These are phyloP conservation scores for Phalacrocorax pelagicus DNA, from an alignment of 2,113 vertebrate species.

Conservation along the genomic window DNA sequence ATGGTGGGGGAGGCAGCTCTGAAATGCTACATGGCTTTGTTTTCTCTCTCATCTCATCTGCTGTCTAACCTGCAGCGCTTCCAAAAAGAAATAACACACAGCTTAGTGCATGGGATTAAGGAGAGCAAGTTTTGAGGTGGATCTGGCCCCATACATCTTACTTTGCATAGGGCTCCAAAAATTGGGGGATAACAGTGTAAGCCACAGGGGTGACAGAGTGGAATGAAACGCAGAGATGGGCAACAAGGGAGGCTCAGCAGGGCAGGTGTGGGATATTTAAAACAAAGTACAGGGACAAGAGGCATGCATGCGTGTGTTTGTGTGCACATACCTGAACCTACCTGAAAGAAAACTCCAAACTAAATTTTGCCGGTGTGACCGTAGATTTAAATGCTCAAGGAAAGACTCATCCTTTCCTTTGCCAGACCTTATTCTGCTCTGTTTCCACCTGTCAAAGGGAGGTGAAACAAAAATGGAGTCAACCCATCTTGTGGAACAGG, in stretches of 20 bases:
- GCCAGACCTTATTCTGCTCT: neutral
- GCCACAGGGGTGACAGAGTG: neutral
- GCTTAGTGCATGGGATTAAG: neutral
- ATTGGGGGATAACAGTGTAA: neutral
- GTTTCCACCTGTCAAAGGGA: neutral
- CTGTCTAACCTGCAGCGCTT: neutral
- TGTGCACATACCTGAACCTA: neutral
- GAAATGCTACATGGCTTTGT: neutral
- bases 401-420: neutral
- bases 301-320: fast-evolving
- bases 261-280: neutral
- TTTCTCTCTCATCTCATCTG: neutral
- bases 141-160: neutral
- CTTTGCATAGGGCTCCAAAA: neutral
- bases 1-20: neutral
- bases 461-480: neutral
- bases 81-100: neutral
- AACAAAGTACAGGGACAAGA: neutral
- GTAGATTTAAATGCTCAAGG: neutral
- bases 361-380: neutral
- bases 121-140: neutral
- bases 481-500: neutral
- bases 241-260: neutral
- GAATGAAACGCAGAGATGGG: neutral
- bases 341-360: neutral